These are phyloP conservation scores for Nymphicus hollandicus DNA, from an alignment of 2,113 vertebrate genomes.

Conservation along the genomic window DNA sequence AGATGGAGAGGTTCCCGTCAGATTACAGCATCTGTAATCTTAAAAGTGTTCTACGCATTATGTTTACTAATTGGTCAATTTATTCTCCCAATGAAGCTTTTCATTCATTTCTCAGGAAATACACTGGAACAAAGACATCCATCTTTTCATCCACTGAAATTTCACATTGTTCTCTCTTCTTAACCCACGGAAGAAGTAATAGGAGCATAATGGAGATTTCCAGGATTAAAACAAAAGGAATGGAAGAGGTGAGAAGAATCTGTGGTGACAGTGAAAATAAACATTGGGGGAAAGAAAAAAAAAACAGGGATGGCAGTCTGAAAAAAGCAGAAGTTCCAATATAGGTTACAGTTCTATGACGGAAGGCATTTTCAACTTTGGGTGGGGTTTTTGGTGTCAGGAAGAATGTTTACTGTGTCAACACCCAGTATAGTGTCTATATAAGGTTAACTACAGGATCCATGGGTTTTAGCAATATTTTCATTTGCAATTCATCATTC, in stretches of 20 bases:
- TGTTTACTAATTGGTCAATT: conserved; percentile 41
- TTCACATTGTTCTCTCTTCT: background rate
- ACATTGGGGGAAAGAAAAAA: background rate
- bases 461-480: background rate
- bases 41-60: background rate
- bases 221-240: background rate
- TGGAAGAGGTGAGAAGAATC: background rate
- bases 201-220: background rate
- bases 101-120: background rate
- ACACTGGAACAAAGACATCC: background rate
- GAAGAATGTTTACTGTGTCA: background rate
- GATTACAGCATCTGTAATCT: conserved; percentile 18
- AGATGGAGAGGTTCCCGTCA: conserved; percentile 12
- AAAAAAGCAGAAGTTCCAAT: background rate
- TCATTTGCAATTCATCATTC: background rate
- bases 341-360: background rate
- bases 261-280: background rate
- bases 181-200: background rate
- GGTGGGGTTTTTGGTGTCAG: background rate
- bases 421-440: background rate
- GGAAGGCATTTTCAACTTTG: background rate
- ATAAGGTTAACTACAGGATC: background rate
- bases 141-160: background rate
- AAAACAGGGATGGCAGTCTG: background rate
- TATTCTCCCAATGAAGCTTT: conserved; percentile 9